phyloP scores from a whole-genome alignment of 1,140 invertebrate genomes.

The Centruroides sculpturatus region DNA sequence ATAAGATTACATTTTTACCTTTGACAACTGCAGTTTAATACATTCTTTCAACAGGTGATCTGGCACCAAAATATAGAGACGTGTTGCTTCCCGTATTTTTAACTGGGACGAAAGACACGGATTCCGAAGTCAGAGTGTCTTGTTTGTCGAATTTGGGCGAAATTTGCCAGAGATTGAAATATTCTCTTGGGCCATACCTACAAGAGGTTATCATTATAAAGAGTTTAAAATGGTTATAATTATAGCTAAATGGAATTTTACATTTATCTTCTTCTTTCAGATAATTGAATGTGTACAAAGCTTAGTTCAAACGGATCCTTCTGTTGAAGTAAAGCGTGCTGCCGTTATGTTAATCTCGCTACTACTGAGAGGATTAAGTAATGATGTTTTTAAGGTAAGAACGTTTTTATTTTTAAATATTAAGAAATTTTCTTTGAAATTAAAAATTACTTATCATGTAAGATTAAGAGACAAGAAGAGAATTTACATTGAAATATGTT shows the following conservation, averaged over 20 bases:
- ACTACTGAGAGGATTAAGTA: conserved; percentile 53
- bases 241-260: no score
- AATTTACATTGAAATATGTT: no score
- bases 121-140: conserved; percentile 59
- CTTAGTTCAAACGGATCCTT: conserved; percentile 50
- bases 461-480: no score
- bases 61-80: conserved; percentile 52
- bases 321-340: conserved; percentile 55
- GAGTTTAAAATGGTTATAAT: not conserved
- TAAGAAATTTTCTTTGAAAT: no score
- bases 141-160: conserved; percentile 72
- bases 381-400: conserved; percentile 41
- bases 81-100: conserved; percentile 56
- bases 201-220: conserved; percentile 44
- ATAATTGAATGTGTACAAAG: conserved; percentile 49
- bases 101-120: conserved; percentile 45
- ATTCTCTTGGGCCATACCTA: conserved; percentile 49
- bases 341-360: conserved; percentile 55
- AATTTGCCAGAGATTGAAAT: conserved; percentile 57
- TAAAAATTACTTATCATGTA: no score
- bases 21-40: no score
- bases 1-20: no score
- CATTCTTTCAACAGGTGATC: conserved; percentile 41
- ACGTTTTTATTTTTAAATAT: not conserved
- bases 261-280: conserved; percentile 30